Percentiles rank a stretch among this genome's conserved stretches.
Evolutionary conservation across 2,797 vertebrate species (phyloP).

Genomic region (Peromyscus aztecus): DNA sequence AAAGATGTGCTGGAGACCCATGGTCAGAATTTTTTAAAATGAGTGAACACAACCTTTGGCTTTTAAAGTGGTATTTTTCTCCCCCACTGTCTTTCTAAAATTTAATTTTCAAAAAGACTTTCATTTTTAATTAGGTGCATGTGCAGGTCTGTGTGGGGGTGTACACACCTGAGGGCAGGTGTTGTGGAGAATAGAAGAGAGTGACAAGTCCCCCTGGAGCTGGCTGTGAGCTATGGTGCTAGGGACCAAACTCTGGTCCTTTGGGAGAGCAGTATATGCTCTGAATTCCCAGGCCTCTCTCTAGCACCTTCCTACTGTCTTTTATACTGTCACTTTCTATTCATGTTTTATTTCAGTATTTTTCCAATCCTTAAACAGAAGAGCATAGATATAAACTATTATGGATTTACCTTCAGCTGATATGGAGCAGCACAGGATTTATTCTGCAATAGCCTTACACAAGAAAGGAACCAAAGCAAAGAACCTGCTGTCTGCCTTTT

Average conservation of each 20-base stretch:
- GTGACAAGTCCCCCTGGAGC: not conserved
- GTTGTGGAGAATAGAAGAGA: not conserved
- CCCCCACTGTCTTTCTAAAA: not conserved
- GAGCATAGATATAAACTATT: not conserved
- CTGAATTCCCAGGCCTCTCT: not conserved
- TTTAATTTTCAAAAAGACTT: not conserved
- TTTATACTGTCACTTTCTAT: not conserved
- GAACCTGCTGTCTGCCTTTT: not conserved
- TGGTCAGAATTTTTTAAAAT: slow-evolving; percentile 8
- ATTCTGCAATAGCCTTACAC: not conserved
- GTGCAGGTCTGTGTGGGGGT: not conserved
- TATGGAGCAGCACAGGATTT: not conserved
- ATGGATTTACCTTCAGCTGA: not conserved
- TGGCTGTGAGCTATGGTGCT: not conserved
- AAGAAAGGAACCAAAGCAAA: slow-evolving; percentile 25
- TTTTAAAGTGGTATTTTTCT: slow-evolving; percentile 4
- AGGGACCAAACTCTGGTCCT: not conserved
- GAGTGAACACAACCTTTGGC: not conserved
- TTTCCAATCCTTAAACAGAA: not conserved
- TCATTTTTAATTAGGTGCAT: not conserved
- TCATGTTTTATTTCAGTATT: slow-evolving; percentile 8
- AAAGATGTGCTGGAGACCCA: not conserved
- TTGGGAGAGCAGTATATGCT: not conserved
- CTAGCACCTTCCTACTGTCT: not conserved
- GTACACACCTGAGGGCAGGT: not conserved